Evolutionary conservation across 1,140 invertebrate genomes (phyloP), one percentile per base, ranked within the genome.

Genomic region (Bombus haemorrhoidalis): DNA sequence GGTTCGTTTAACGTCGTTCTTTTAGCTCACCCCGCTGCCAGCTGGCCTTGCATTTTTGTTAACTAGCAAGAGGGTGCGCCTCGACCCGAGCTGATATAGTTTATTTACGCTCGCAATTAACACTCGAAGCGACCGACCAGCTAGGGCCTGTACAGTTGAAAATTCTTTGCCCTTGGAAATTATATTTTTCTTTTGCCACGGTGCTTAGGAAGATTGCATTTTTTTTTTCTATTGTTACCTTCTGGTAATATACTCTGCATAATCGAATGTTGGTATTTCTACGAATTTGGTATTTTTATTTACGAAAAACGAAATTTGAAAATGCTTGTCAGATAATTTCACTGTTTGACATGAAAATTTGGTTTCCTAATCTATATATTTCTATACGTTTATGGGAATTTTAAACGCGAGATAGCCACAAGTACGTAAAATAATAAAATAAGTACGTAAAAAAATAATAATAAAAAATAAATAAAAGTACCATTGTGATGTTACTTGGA

Each of bases 1-100:
- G 81, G 84, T 76, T 89, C 85, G 87, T 89, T 86, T 81, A 81
- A 69, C 84, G 75, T 68, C 80, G 74, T 81, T 89, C 80, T 77
- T 81, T 89, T 62, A 59, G 32, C 77, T 75, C 76, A 12, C 10
- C 59, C 47, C 64, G 28, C 28, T 15, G 39, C 18, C 39, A 47
- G 73, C 79, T 81, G 59, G 78, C 77, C 77, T 85, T 81, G 78
- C 84, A 85, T 57, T 88, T 82, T 86, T 80, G 83, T 84, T 84
- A 80, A 84, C 76, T 43, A 57, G 66, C 66, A 47, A 69, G 53
- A 84, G 83, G 83, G 83, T 72, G 76, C 83, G 83, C 76, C 83
- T n/a, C 83, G 37, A 62, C 75, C 53, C 66, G 32, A 22, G 3
- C 76, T 79, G 68, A 80, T 84, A 80, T 84, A 80, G 66, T 84